Evolutionary conservation across 2,888 invertebrate species (phyloP).

Genomic region (Caenorhabditis plicata): DNA sequence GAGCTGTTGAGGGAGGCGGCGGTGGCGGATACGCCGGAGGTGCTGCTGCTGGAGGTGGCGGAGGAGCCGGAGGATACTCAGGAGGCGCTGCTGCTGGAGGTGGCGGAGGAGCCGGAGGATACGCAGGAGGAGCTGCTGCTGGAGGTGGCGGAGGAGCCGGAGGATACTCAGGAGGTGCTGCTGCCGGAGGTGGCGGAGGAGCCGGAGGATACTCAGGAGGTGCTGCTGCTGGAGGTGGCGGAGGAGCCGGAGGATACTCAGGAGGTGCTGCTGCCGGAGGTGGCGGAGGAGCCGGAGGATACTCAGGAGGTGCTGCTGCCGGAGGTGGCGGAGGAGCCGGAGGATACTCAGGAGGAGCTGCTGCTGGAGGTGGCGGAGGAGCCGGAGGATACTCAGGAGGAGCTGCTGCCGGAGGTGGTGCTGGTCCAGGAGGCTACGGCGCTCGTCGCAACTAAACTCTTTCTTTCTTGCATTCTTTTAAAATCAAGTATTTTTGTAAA

Average conservation of each 20-base stretch:
- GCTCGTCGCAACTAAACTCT: slow-evolving; percentile 14
- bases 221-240: slow-evolving; percentile 8
- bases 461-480: slow-evolving; percentile 5
- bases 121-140: not conserved
- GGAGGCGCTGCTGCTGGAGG: slow-evolving; percentile 2
- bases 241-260: slow-evolving; percentile 9
- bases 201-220: not conserved
- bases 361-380: slow-evolving; percentile 1
- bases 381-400: slow-evolving; percentile 13
- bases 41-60: slow-evolving; percentile 4
- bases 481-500: not conserved
- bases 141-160: not conserved
- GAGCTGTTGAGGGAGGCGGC: slow-evolving; percentile 10
- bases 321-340: slow-evolving; percentile 3
- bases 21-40: slow-evolving; percentile 14
- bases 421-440: not conserved
- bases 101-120: slow-evolving; percentile 1
- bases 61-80: not conserved
- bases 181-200: not conserved
- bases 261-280: slow-evolving; percentile 4
- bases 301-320: slow-evolving; percentile 5
- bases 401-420: no score
- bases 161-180: slow-evolving; percentile 1
- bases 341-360: slow-evolving; percentile 2
- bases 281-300: slow-evolving; percentile 4